These are phyloP conservation scores for Paralvinella palmiformis DNA, from an alignment of 1,140 invertebrate species.

Conservation along the genomic window DNA sequence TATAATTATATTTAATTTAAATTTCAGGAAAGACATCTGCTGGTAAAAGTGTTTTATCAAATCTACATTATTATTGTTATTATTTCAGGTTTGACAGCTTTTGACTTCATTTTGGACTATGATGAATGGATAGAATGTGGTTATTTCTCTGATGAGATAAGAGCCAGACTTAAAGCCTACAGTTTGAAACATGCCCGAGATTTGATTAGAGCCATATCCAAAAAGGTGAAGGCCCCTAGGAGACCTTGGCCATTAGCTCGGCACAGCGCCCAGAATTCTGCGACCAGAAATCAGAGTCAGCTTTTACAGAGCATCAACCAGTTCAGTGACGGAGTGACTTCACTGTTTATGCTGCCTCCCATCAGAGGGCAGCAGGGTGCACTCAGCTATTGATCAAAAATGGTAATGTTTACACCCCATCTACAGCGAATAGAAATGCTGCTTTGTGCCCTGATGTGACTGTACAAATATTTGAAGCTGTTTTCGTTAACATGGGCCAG, in stretches of 20 bases:
- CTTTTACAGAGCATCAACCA: not conserved
- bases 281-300: not conserved
- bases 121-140: constrained; percentile 48
- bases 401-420: too few relatives aligned
- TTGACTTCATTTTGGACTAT: constrained; percentile 45
- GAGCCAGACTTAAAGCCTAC: constrained; percentile 44
- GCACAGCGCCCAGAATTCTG: not conserved
- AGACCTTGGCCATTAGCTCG: not conserved
- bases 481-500: too few relatives aligned
- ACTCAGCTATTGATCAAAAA: too few relatives aligned
- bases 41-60: not conserved
- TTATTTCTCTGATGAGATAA: constrained; percentile 42
- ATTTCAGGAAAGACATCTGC: not conserved
- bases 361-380: not conserved
- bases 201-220: constrained; percentile 41
- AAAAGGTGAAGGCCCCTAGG: constrained; percentile 32
- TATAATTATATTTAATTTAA: not conserved
- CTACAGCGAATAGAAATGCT: too few relatives aligned
- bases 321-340: not conserved
- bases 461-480: too few relatives aligned
- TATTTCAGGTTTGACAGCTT: constrained; percentile 38
- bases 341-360: not conserved
- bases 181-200: constrained; percentile 45
- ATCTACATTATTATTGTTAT: constrained; percentile 17
- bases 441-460: too few relatives aligned